Evolutionary conservation across 1,140 invertebrate species (phyloP).

Genomic region (Steinernema feltiae): DNA sequence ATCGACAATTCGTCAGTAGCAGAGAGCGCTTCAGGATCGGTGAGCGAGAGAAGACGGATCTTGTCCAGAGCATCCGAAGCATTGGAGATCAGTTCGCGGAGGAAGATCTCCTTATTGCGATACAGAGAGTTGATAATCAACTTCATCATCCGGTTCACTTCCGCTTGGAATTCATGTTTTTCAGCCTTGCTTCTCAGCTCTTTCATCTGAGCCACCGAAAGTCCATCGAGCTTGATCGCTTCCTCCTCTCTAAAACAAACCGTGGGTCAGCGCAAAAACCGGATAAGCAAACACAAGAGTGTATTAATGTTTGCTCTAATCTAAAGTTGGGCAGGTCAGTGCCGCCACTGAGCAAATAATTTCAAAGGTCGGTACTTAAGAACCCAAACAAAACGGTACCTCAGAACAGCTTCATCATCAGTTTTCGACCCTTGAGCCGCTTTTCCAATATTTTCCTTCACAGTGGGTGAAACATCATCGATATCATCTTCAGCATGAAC

Average conservation of each 20-base stretch:
- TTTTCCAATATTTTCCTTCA: background rate
- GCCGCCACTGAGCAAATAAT: background rate
- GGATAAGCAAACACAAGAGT: conserved; percentile 14
- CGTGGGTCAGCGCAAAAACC: background rate
- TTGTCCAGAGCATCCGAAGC: conserved; percentile 91
- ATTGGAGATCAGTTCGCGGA: conserved; percentile 93
- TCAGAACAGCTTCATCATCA: conserved; percentile 44
- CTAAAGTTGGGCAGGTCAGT: background rate
- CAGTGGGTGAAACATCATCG: conserved; percentile 32
- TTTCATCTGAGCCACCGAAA: conserved; percentile 86
- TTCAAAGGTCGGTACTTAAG: conserved; percentile 16
- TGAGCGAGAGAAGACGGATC: conserved; percentile 78
- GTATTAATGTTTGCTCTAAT: conserved; percentile 19
- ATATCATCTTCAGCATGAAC: conserved; percentile 43
- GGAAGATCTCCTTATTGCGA: conserved; percentile 96
- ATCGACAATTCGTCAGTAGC: conserved; percentile 78
- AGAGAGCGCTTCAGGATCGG: conserved; percentile 72
- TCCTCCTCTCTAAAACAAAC: conserved; percentile 74
- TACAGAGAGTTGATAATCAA: conserved; percentile 97
- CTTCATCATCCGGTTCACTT: conserved; percentile 96
- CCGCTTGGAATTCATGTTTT: conserved; percentile 79
- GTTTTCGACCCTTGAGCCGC: conserved; percentile 27
- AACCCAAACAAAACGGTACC: conserved; percentile 31
- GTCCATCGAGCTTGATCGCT: conserved; percentile 87
- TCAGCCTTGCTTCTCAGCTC: conserved; percentile 83